Percentiles rank a stretch among this genome's conserved stretches.
phyloP scores from a whole-genome alignment of 2,797 vertebrate genomes.

The Picus viridis region DNA sequence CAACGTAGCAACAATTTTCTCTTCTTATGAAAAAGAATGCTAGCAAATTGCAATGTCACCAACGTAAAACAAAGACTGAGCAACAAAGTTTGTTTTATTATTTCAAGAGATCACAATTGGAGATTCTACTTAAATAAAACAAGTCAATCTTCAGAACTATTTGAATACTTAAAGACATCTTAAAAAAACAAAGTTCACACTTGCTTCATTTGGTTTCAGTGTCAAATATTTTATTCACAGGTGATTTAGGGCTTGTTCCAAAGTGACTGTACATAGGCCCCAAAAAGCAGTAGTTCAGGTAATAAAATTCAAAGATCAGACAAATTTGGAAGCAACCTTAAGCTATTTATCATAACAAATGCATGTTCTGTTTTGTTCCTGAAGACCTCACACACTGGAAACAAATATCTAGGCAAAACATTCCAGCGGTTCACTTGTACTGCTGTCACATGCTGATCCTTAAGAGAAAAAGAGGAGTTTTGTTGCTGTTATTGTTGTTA shows the following conservation, averaged over 20 bases:
- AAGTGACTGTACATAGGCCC: fast-evolving
- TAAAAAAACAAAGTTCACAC: background rate
- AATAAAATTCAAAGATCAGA: background rate
- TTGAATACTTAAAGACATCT: background rate
- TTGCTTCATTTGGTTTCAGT: background rate
- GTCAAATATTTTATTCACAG: background rate
- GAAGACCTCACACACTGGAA: background rate
- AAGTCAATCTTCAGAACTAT: background rate
- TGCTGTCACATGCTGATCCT: background rate
- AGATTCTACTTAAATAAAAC: background rate
- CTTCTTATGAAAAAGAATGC: conserved; percentile 55
- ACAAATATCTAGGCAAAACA: background rate
- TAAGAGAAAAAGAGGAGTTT: background rate
- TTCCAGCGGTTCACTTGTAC: background rate
- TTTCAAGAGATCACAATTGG: background rate
- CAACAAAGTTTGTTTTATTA: background rate
- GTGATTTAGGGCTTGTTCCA: background rate
- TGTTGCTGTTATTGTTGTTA: background rate
- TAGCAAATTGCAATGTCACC: conserved; percentile 22
- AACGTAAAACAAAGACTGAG: background rate
- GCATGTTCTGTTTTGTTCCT: background rate
- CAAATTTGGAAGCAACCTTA: background rate
- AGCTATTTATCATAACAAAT: background rate
- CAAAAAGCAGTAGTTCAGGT: background rate
- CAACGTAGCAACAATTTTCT: conserved; percentile 34